phyloP scores from a whole-genome alignment of 2,797 vertebrate genomes.

The Anguilla megastoma region DNA sequence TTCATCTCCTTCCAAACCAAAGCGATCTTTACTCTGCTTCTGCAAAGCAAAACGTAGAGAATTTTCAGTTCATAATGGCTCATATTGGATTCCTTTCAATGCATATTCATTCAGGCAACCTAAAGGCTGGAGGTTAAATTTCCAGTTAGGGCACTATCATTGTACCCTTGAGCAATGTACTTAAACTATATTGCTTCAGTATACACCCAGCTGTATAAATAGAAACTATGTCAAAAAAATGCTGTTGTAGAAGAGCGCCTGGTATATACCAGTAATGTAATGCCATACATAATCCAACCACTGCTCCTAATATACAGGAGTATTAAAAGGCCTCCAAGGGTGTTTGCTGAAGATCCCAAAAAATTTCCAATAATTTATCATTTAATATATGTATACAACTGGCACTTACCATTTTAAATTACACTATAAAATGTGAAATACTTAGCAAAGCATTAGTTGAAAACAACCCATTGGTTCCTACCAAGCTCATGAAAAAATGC shows the following conservation, averaged over 20 bases:
- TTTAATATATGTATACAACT: not conserved
- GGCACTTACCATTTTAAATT: too few relatives aligned
- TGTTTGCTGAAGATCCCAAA: not conserved
- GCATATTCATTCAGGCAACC: not conserved
- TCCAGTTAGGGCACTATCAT: not conserved
- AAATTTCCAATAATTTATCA: not conserved
- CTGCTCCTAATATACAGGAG: not conserved
- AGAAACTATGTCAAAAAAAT: too few relatives aligned
- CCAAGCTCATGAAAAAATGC: not conserved
- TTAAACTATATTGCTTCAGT: not conserved
- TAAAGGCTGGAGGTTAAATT: not conserved
- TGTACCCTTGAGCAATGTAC: not conserved
- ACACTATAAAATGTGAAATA: too few relatives aligned
- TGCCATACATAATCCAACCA: too few relatives aligned
- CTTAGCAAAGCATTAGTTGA: not conserved
- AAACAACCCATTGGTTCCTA: not conserved
- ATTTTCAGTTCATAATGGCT: not conserved
- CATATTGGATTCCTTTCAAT: not conserved
- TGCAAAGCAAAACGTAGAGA: conserved; percentile 50
- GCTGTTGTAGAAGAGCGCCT: too few relatives aligned
- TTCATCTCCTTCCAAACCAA: conserved; percentile 96
- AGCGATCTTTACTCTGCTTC: conserved; percentile 99
- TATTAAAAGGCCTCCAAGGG: not conserved
- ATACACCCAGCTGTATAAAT: not conserved
- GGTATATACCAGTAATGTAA: too few relatives aligned